Evolutionary conservation across 2,113 vertebrate species (phyloP), one percentile per base, ranked within the genome.

Genomic region (Dermatemys mawii): DNA sequence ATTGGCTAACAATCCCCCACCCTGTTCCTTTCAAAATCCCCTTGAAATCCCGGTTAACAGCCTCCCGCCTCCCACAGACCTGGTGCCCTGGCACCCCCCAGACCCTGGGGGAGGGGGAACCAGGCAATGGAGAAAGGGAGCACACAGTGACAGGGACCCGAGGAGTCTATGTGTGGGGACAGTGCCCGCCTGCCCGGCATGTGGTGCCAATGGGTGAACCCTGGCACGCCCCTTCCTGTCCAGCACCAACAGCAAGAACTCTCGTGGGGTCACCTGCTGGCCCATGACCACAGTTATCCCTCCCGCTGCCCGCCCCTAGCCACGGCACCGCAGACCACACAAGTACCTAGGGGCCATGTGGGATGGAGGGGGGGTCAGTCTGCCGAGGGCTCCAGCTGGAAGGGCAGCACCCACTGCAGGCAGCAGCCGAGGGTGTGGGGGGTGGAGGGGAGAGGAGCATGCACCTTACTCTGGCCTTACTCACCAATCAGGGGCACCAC

Each of bases 401-500:
- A 7, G 51, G 51, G 51, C 51, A 53, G 21, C 51, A 53, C 70
- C 63, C 83, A 41, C 5, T 26, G 35, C 29, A 19, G 41, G 19
- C 41, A 54, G 22, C 51, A 54, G 83, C 63, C 63, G 73, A 51
- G n/a, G 32, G n/a, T n/a, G n/a, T n/a, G n/a, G n/a, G n/a, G n/a
- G n/a, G n/a, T n/a, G n/a, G n/a, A n/a, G 49, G 24, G 82, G 17
- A 54, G 29, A 14, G 22, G 35, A 87, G 81, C 26, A 32, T 10
- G 9, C 4, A 2, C 1, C 27, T 5, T 73, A 54, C 48, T 44
- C 55, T 48, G 29, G 22, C 60, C 38, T 86, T 70, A 97, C 99
- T 99, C 98, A 99, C 99, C 99, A 0, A 99, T 99, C 70, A 99
- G 99, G 38, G 99, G 99, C 91, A 99, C 99, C 97, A 99, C 99